A percentile compares a stretch with the other conserved stretches of the same genome.
Evolutionary conservation across 1,140 invertebrate genomes (phyloP).

Genomic region (Zaprionus kolodkinae): DNA sequence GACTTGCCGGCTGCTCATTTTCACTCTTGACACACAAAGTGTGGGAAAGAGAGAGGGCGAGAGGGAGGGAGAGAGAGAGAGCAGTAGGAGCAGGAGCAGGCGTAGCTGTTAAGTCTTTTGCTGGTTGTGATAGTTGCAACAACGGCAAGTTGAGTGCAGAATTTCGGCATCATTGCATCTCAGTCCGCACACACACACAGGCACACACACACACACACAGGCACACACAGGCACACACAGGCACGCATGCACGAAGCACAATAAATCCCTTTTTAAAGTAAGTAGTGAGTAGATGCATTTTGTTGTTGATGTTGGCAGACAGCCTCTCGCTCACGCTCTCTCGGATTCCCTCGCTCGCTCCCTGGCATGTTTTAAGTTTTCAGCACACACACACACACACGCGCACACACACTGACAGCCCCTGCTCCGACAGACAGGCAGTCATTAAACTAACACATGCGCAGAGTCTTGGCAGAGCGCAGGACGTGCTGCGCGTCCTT

Average conservation of each 20-base stretch:
- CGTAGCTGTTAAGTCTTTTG: slow-evolving; percentile 54
- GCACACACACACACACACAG: slow-evolving; percentile 1
- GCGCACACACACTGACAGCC: slow-evolving; percentile 17
- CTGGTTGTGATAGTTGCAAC: slow-evolving; percentile 34
- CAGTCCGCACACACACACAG: slow-evolving; percentile 35
- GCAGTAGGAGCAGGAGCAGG: neutral
- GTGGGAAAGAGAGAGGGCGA: neutral
- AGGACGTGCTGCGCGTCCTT: slow-evolving; percentile 55
- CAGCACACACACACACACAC: slow-evolving; percentile 41
- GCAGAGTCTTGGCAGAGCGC: slow-evolving; percentile 12
- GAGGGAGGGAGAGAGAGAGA: neutral
- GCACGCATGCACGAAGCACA: slow-evolving; percentile 47
- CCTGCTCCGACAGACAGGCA: slow-evolving; percentile 27
- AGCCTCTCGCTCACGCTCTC: neutral
- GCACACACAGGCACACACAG: neutral
- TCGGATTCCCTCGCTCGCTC: too few species aligned
- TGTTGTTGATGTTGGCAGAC: slow-evolving; percentile 45
- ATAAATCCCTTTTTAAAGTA: slow-evolving; percentile 76
- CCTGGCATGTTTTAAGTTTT: slow-evolving; percentile 71
- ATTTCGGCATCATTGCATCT: slow-evolving; percentile 76
- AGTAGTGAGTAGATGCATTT: slow-evolving; percentile 56
- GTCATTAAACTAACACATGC: slow-evolving; percentile 57
- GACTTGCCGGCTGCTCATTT: slow-evolving; percentile 49
- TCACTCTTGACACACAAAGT: slow-evolving; percentile 52
- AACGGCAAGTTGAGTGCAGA: slow-evolving; percentile 67